A percentile compares a stretch with the other conserved stretches of the same genome.
Conservation (phyloP, 2,113 vertebrate species). For the Lethenteron reissneri region DNA sequence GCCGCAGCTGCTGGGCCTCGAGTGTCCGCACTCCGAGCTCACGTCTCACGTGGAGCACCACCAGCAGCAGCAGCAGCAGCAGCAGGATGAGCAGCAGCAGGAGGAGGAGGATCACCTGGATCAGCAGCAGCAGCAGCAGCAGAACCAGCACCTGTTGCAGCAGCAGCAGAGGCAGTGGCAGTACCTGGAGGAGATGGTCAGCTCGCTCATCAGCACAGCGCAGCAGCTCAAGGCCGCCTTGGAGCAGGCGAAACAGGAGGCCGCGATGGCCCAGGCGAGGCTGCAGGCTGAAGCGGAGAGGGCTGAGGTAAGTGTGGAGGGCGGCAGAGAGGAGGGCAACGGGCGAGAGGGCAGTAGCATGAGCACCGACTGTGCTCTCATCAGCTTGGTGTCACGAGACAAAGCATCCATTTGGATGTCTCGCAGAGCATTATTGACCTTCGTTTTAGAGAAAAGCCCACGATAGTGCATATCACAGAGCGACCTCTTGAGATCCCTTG, state of each 20-base stretch:
- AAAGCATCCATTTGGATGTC: no score
- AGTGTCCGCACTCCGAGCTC: no score
- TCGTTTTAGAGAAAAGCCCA: no score
- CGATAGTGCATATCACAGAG: no score
- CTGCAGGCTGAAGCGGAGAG: constrained; percentile 28
- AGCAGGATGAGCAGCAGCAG: no score
- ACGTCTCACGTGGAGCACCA: no score
- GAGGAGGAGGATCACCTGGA: background rate
- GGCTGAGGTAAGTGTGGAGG: constrained; percentile 42
- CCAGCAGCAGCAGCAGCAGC: no score
- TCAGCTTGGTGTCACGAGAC: no score
- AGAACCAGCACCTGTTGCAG: constrained; percentile 17
- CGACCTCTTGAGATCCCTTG: no score
- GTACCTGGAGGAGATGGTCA: constrained; percentile 72
- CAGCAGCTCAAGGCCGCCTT: constrained; percentile 76
- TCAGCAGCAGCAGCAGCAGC: constrained; percentile 3
- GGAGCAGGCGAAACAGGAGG: constrained; percentile 47
- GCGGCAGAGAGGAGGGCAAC: background rate
- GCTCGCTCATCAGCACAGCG: constrained; percentile 50
- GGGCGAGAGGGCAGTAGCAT: background rate
- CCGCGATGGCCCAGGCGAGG: constrained; percentile 23
- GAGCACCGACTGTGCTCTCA: background rate
- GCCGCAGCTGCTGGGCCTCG: no score
- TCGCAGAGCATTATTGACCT: no score
- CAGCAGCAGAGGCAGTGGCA: constrained; percentile 47